Percentiles rank a stretch among this genome's conserved stretches.
These are phyloP conservation scores for Melopsittacus undulatus DNA, from an alignment of 2,797 vertebrate species.

Conservation along the genomic window DNA sequence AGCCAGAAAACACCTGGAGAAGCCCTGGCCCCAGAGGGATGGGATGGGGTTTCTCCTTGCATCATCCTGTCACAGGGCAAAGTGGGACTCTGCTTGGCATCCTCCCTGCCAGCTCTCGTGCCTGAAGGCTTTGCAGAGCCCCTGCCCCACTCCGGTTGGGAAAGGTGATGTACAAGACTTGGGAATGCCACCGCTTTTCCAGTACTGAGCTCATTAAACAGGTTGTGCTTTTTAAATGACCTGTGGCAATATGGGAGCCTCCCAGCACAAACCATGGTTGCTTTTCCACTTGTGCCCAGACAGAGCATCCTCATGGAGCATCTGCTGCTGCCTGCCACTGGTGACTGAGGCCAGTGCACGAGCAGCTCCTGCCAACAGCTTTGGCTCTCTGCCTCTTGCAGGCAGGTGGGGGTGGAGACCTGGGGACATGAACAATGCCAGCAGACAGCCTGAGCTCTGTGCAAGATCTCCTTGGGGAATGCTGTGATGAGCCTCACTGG, in stretches of 20 bases:
- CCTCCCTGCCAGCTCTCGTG: neutral
- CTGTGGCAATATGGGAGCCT: accelerated
- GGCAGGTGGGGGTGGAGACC: neutral
- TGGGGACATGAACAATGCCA: neutral
- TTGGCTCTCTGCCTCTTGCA: accelerated
- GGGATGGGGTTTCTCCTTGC: neutral
- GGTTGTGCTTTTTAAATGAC: neutral
- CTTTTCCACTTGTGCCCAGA: neutral
- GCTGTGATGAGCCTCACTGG: neutral
- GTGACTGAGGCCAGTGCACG: accelerated
- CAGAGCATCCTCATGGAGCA: neutral
- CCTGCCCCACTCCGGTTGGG: accelerated
- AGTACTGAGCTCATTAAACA: neutral
- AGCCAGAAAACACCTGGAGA: neutral
- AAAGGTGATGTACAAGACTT: neutral
- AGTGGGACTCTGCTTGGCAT: neutral
- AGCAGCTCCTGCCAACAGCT: neutral
- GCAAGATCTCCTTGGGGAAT: neutral
- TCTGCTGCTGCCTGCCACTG: neutral
- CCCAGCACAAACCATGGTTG: neutral
- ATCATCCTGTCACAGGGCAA: neutral
- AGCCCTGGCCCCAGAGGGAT: neutral
- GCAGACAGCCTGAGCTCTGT: neutral
- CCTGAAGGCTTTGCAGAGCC: neutral
- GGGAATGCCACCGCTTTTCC: neutral